Percentiles rank a stretch among this genome's conserved stretches.
Evolutionary conservation across 2,113 vertebrate species (phyloP).

Genomic region (Anarrhichthys ocellatus): DNA sequence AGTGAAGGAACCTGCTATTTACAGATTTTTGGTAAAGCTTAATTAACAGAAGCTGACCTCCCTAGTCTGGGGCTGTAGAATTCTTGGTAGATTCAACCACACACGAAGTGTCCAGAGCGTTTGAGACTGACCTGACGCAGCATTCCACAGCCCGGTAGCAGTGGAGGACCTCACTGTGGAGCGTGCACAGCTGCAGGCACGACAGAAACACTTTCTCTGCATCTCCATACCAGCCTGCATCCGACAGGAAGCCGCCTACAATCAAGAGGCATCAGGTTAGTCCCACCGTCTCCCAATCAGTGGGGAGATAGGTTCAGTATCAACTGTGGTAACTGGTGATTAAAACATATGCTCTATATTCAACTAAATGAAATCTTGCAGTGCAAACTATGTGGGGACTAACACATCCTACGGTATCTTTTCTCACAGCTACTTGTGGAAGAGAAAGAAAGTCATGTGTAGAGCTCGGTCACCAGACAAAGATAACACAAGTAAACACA

Average conservation of each 20-base stretch:
- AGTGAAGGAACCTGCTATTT: not conserved
- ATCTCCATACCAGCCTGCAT: constrained; percentile 98
- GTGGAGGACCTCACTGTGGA: constrained; percentile 96
- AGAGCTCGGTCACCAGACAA: not conserved
- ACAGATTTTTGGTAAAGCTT: not conserved
- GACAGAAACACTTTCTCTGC: constrained; percentile 98
- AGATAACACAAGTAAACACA: too few species aligned
- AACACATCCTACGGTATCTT: not conserved
- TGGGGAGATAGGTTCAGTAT: not conserved
- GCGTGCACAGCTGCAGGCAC: constrained; percentile 95
- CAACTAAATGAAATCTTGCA: not conserved
- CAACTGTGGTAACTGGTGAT: not conserved
- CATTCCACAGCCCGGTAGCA: constrained; percentile 97
- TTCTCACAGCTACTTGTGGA: not conserved
- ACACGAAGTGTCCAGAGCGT: not conserved
- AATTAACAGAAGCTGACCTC: not conserved
- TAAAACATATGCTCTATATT: too few species aligned
- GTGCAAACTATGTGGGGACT: not conserved
- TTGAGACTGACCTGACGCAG: constrained; percentile 91
- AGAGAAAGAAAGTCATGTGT: not conserved
- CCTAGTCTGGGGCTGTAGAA: not conserved
- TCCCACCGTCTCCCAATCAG: not conserved
- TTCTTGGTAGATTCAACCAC: not conserved
- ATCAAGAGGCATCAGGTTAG: constrained; percentile 28
- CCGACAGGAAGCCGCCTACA: constrained; percentile 95